phyloP scores from a whole-genome alignment of 2,888 invertebrate species.

The Leucozona laternaria region DNA sequence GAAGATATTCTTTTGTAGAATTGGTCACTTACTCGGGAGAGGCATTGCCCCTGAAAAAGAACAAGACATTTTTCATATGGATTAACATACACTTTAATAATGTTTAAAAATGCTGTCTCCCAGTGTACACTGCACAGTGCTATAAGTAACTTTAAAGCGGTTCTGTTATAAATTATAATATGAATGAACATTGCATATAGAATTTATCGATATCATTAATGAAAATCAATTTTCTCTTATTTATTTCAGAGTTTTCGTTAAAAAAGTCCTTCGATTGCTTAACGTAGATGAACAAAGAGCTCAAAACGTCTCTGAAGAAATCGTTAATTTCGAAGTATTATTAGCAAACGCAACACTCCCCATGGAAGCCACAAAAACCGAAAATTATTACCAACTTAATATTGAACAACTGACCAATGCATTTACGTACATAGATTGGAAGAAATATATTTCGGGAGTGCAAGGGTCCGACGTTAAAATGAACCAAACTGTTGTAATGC shows the following conservation, averaged over 20 bases:
- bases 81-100: too few relatives aligned
- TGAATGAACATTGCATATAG: too few relatives aligned
- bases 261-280: conserved; percentile 51
- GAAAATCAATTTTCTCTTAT: background rate
- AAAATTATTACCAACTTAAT: conserved; percentile 38
- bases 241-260: conserved; percentile 81
- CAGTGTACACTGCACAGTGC: too few relatives aligned
- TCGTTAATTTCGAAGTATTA: conserved; percentile 75
- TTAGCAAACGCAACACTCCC: conserved; percentile 74
- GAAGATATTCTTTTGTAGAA: too few relatives aligned
- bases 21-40: too few relatives aligned
- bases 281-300: conserved; percentile 56
- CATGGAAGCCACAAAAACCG: conserved; percentile 48
- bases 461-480: conserved; percentile 18
- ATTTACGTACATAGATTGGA: conserved; percentile 68
- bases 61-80: too few relatives aligned
- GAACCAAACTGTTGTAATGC: conserved; percentile 78
- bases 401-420: conserved; percentile 39
- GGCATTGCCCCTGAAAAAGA: too few relatives aligned
- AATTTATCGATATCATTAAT: too few relatives aligned
- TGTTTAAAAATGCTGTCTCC: too few relatives aligned
- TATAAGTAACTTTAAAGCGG: too few relatives aligned
- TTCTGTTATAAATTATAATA: too few relatives aligned
- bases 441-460: conserved; percentile 60
- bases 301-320: conserved; percentile 57